phyloP scores from a whole-genome alignment of 1,140 invertebrate species.

The Chlorops oryzae region DNA sequence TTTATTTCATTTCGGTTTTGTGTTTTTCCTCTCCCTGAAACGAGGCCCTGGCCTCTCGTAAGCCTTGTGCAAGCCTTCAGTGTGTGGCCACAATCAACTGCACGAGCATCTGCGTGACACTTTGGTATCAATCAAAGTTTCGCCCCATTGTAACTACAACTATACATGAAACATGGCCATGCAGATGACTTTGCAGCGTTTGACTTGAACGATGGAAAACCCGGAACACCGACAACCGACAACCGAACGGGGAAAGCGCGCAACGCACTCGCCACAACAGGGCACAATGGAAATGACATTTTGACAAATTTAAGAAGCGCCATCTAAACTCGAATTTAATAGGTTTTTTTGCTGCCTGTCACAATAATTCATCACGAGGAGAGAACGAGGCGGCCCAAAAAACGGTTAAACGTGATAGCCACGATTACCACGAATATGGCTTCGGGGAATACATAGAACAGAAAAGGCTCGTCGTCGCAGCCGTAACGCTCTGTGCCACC shows the following conservation, averaged over 20 bases:
- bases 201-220: neutral
- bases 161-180: neutral
- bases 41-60: no score
- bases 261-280: neutral
- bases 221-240: neutral
- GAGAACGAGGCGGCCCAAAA: no score
- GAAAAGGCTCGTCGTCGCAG: no score
- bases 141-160: conserved; percentile 18
- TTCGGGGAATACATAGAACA: no score
- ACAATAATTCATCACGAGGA: conserved; percentile 48
- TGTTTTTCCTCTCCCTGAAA: no score
- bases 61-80: no score
- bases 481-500: neutral
- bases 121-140: conserved; percentile 47
- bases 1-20: no score
- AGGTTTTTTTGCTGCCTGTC: conserved; percentile 45
- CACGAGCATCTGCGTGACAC: conserved; percentile 48
- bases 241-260: neutral
- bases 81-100: conserved; percentile 45
- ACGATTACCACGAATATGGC: no score
- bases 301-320: conserved; percentile 48
- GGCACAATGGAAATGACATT: conserved; percentile 35
- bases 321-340: conserved; percentile 43
- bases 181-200: conserved; percentile 4
- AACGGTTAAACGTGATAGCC: no score